These are phyloP conservation scores for Sarcophaga peregrina DNA, from an alignment of 1,140 invertebrate genomes.

Conservation along the genomic window DNA sequence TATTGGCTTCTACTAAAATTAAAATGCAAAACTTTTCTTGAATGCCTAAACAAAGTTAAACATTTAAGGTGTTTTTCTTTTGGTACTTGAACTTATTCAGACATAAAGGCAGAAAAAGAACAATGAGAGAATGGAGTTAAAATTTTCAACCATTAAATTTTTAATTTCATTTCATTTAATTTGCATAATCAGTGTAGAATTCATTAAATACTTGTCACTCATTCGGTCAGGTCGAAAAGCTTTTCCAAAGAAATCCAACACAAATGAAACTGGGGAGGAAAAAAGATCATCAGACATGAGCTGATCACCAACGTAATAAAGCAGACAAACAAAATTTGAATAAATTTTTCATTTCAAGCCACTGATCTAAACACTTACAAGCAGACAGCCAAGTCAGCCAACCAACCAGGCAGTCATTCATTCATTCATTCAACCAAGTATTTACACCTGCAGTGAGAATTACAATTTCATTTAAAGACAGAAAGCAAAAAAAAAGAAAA, in stretches of 20 bases:
- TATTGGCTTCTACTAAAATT: no score
- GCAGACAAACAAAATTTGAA: constrained; percentile 29
- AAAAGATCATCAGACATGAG: not conserved
- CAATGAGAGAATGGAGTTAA: no score
- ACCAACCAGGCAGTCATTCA: not conserved
- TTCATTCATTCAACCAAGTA: not conserved
- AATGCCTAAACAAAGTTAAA: no score
- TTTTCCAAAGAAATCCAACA: not conserved
- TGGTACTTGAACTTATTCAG: no score
- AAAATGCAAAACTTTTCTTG: no score
- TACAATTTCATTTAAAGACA: not conserved
- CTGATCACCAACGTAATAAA: constrained; percentile 15
- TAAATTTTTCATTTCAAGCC: constrained; percentile 12
- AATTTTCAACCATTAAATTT: not conserved
- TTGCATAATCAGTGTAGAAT: constrained; percentile 37
- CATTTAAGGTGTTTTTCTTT: no score
- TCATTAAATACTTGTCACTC: constrained; percentile 39
- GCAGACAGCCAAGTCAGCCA: no score
- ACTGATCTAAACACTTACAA: no score
- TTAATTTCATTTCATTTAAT: not conserved
- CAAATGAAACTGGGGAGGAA: not conserved
- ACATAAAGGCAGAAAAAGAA: no score
- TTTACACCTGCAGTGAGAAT: constrained; percentile 37
- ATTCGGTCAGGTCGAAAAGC: not conserved
- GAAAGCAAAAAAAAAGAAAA: no score